Base-by-base conservation (phyloP, 1,140 invertebrate genomes). In the Papilio helenus region DNA sequence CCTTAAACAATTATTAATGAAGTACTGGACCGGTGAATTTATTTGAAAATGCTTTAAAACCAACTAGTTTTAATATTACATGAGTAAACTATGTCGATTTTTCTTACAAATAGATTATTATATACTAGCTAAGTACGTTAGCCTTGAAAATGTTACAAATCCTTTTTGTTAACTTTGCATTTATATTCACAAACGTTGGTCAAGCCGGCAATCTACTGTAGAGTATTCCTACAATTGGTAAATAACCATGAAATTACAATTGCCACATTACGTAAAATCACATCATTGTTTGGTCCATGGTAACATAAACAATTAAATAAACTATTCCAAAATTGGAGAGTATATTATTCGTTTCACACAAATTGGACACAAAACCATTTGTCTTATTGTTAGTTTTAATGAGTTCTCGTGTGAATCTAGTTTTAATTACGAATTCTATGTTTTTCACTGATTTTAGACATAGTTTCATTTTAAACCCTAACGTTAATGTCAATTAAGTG, bases 211-310 rank as follows among this genome's bases (percentile, higher is more conserved):
- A 68, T 68, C 14, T 14, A 29, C 2, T 68, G 14, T 29, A 68
- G 1, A 68, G 34, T 34, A 3, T 68, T 34, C 61, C 29, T 68
- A 68, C 61, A 68, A 68, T 68, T 8, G 26, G 61, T 14, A 68
- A 34, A 68, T 68, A 68, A 26, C 61, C 61, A 29, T 68, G 61
- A 34, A 29, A 68, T 68, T 68, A 68, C 61, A 68, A 34, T 68
- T 29, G 23, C 14, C 26, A 68, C 26, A 29, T 29, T 14, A 68
- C 58, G 23, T 61, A 26, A 61, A 10, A n/a, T 29, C 58, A 26
- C 23, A 26, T 61, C 58, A 61, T 61, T 61, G 58, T 61, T 23
- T 61, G 23, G 58, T 20, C 26, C 20, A 29, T 29, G 4, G 16
- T 8, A 61, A 26, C 9, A n/a, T n/a, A 61, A 61, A 3, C 34